Base-by-base conservation (phyloP, 1,140 invertebrate genomes). In the Cyclina sinensis region DNA sequence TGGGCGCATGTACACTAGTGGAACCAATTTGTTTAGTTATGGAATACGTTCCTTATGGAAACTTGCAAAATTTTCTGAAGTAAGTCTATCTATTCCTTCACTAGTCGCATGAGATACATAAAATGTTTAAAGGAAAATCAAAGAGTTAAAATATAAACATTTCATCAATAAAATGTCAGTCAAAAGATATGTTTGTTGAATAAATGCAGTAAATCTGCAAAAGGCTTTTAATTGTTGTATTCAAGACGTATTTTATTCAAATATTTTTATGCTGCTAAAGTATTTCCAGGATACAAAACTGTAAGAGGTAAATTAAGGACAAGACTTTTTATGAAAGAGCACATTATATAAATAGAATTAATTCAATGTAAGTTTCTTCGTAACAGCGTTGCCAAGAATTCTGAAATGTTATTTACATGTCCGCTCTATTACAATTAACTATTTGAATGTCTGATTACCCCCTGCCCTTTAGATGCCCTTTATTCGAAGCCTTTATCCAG, bases 1-100 rank as follows among this genome's bases (percentile, higher is more conserved):
- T 98, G 1, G 98, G 97, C 70, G 98, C 97, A 93, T 98, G 98
- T 92, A 98, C 98, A 65, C 90, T 96, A 95, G 48, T 96, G 96
- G 98, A 99, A 94, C 99, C 99, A 0, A 97, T 98, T 48, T 98
- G 99, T 91, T 97, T 99, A 0, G 98, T 99, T 88, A 97, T 99
- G 96, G 99, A 99, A 94, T 99, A 98, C 94, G 97, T 99, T 0
- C 97, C 97, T 89, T 96, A 97, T 43, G 99, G 99, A 12, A 99
- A 99, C 95, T 96, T 99, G 9, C 98, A 99, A 94, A 97, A 98
- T 83, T 99, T 98, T 95, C 96, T 99, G 12, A 95, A 93, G 94
- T 95, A 90, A 92, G 92, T 93, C 14, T 30, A 30, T 59, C 9
- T 59, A 16, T 59, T 14, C n/a, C 9, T n/a, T 73, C n/a, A 24